phyloP scores from a whole-genome alignment of 2,888 invertebrate species.

The Matsumyia berberina region DNA sequence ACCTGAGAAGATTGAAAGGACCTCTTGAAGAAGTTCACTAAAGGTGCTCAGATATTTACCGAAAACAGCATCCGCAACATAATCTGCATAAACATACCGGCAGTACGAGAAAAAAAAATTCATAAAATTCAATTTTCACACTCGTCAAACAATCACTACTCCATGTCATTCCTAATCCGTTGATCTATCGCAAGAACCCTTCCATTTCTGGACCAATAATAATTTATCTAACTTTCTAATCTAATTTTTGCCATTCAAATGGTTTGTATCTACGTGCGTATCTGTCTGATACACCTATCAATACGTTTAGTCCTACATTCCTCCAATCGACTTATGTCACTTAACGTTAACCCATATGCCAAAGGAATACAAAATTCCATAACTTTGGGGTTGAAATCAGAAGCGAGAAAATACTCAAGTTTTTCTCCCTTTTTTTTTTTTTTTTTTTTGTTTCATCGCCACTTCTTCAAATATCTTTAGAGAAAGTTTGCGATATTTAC shows the following conservation, averaged over 20 bases:
- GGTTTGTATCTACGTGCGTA: not conserved
- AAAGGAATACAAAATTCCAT: not conserved
- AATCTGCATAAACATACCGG: no score
- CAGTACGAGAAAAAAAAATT: no score
- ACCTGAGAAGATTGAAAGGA: no score
- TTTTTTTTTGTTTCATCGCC: not conserved
- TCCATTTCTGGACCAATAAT: not conserved
- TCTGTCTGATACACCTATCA: not conserved
- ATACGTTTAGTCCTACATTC: not conserved
- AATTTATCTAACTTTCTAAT: not conserved
- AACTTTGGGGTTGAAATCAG: not conserved
- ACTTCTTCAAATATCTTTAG: slow-evolving; percentile 3
- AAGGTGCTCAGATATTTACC: no score
- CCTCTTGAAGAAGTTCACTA: no score
- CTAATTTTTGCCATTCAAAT: slow-evolving; percentile 13
- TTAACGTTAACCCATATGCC: slow-evolving; percentile 1
- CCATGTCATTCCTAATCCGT: no score
- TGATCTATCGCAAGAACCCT: no score
- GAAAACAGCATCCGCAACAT: no score
- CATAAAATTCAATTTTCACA: no score
- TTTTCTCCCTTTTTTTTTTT: not conserved
- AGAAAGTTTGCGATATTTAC: slow-evolving; percentile 12
- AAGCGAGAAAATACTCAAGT: no score
- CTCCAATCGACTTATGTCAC: slow-evolving; percentile 2
- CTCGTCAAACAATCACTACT: no score